These are phyloP conservation scores for Macrosoma leucophasiata DNA, from an alignment of 2,888 invertebrate genomes.

Conservation along the genomic window DNA sequence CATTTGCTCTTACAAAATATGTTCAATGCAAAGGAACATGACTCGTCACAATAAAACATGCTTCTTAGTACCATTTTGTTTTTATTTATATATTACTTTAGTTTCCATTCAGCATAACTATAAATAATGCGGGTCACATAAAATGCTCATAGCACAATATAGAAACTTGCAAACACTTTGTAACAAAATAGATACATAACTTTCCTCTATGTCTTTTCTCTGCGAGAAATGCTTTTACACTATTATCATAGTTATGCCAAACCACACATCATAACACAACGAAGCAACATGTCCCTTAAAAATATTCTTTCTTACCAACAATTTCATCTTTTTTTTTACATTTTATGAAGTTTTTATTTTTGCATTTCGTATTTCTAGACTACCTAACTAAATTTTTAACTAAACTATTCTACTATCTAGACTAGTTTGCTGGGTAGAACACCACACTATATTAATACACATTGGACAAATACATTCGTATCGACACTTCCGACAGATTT, in stretches of 20 bases:
- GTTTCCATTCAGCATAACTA: slow-evolving; percentile 75
- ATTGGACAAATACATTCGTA: slow-evolving; percentile 74
- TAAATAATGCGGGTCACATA: slow-evolving; percentile 74
- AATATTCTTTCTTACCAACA: slow-evolving; percentile 79
- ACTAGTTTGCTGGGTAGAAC: slow-evolving; percentile 75
- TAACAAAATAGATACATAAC: slow-evolving; percentile 77
- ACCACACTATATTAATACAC: slow-evolving; percentile 74
- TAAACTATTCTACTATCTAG: slow-evolving; percentile 76
- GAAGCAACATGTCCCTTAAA: slow-evolving; percentile 77
- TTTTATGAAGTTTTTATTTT: slow-evolving; percentile 74
- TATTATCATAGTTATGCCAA: slow-evolving; percentile 75
- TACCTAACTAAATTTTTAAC: slow-evolving; percentile 75
- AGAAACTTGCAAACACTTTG: slow-evolving; percentile 76
- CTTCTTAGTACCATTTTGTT: slow-evolving; percentile 75
- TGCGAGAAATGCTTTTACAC: slow-evolving; percentile 66
- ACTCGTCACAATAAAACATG: slow-evolving; percentile 76
- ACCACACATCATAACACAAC: slow-evolving; percentile 71
- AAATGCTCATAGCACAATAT: slow-evolving; percentile 76
- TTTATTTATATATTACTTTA: slow-evolving; percentile 73
- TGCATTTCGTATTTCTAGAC: slow-evolving; percentile 77
- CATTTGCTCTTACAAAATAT: slow-evolving; percentile 77
- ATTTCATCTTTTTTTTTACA: slow-evolving; percentile 77
- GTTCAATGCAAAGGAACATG: slow-evolving; percentile 77
- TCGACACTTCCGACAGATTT: slow-evolving; percentile 61
- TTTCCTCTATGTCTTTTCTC: slow-evolving; percentile 65